Conservation (phyloP, 2,888 invertebrate genomes). For the Cyclophora punctaria region DNA sequence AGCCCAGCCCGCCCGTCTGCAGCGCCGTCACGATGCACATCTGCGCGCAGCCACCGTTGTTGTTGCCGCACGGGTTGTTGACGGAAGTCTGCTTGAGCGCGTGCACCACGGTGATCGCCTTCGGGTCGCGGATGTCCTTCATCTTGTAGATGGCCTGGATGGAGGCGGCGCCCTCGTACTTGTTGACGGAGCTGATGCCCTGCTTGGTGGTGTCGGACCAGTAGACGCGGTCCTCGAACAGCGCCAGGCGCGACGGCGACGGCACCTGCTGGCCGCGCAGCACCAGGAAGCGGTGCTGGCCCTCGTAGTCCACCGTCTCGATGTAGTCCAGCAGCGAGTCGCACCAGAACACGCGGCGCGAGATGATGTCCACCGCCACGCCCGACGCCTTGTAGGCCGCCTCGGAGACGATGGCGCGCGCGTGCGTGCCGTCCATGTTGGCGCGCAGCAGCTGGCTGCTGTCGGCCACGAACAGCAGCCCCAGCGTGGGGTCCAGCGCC, state of each 20-base stretch:
- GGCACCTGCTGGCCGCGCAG: conserved; percentile 89
- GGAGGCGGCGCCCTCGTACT: conserved; percentile 85
- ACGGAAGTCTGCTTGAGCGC: conserved; percentile 83
- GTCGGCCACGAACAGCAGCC: conserved; percentile 91
- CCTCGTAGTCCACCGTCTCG: conserved; percentile 95
- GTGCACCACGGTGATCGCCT: conserved; percentile 88
- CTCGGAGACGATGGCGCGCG: conserved; percentile 88
- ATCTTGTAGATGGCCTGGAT: conserved; percentile 87
- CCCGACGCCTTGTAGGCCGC: conserved; percentile 96
- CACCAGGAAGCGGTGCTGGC: conserved; percentile 85
- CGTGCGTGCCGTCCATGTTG: conserved; percentile 95
- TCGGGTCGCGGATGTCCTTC: conserved; percentile 86
- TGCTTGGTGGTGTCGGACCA: conserved; percentile 96
- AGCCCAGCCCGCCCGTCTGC: conserved; percentile 83
- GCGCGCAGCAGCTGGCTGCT: conserved; percentile 89
- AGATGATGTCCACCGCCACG: conserved; percentile 92
- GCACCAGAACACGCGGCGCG: conserved; percentile 95
- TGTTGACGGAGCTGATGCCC: conserved; percentile 90
- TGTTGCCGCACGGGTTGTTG: conserved; percentile 89
- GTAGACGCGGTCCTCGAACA: conserved; percentile 90
- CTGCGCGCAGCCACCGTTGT: conserved; percentile 93
- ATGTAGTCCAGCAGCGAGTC: conserved; percentile 96
- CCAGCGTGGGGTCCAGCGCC: conserved; percentile 93
- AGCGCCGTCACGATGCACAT: conserved; percentile 93
- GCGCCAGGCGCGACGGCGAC: conserved; percentile 86